phyloP scores from a whole-genome alignment of 2,888 invertebrate genomes.

The Monopis laevigella region DNA sequence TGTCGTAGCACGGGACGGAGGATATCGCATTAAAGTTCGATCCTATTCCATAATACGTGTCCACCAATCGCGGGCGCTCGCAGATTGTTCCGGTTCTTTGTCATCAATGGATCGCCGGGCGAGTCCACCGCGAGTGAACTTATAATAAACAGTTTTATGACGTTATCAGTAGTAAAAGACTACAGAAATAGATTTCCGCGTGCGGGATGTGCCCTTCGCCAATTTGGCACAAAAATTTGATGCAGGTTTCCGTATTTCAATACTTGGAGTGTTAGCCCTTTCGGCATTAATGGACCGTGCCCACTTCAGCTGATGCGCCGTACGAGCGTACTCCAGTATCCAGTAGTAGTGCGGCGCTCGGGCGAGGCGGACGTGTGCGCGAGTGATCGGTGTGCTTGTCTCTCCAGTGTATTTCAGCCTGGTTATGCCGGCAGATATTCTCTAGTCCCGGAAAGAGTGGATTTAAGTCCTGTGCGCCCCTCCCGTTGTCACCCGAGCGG shows the following conservation, averaged over 20 bases:
- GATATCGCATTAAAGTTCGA: slow-evolving; percentile 52
- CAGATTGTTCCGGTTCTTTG: slow-evolving; percentile 73
- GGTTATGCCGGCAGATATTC: too few species aligned
- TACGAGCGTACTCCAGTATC: slow-evolving; percentile 62
- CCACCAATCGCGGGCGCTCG: slow-evolving; percentile 71
- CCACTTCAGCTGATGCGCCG: slow-evolving; percentile 67
- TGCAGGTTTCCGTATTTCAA: slow-evolving; percentile 5
- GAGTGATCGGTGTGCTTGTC: too few species aligned
- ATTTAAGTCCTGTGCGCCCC: slow-evolving; percentile 8
- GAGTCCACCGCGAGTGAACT: slow-evolving; percentile 47
- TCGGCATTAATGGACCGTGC: slow-evolving; percentile 47
- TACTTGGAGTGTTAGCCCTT: slow-evolving; percentile 35
- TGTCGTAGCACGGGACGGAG: slow-evolving; percentile 25
- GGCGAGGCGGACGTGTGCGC: slow-evolving; percentile 31
- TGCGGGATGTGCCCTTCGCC: background rate
- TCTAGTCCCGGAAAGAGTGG: background rate
- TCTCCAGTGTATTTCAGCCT: too few species aligned
- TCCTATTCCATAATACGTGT: slow-evolving; percentile 52
- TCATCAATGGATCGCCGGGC: slow-evolving; percentile 76
- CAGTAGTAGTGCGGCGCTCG: slow-evolving; percentile 54
- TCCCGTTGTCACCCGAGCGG: slow-evolving; percentile 1
- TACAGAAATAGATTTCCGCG: background rate
- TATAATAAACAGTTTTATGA: slow-evolving; percentile 20
- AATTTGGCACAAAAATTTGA: background rate
- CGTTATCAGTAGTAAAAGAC: background rate